Evolutionary conservation across 2,113 vertebrate species (phyloP).

Genomic region (Panthera uncia): DNA sequence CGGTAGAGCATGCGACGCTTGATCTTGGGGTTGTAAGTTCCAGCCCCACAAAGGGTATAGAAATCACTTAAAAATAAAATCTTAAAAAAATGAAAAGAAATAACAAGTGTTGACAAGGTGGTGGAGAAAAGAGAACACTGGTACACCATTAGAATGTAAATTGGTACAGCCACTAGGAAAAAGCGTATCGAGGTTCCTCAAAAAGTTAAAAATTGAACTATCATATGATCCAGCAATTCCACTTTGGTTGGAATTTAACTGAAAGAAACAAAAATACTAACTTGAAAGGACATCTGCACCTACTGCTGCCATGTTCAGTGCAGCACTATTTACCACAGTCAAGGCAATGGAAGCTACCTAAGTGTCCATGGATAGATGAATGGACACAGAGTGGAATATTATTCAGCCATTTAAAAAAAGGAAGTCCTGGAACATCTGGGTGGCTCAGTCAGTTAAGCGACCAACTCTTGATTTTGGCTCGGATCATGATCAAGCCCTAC

Average conservation of each 20-base stretch:
- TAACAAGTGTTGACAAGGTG: neutral
- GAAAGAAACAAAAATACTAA: neutral
- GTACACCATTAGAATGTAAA: neutral
- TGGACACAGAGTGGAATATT: neutral
- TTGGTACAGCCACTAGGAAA: neutral
- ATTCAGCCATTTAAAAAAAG: neutral
- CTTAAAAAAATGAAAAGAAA: neutral
- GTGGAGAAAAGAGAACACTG: neutral
- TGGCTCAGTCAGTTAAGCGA: too few relatives aligned
- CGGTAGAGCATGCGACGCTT: too few relatives aligned
- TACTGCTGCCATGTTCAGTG: neutral
- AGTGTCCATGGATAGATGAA: neutral
- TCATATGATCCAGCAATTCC: neutral
- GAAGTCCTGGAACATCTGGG: neutral
- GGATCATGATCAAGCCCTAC: too few relatives aligned
- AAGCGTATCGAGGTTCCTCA: neutral
- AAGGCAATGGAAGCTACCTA: neutral
- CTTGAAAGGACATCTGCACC: neutral
- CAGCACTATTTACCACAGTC: neutral
- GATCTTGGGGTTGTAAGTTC: too few relatives aligned
- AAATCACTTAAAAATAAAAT: too few relatives aligned
- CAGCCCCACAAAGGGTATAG: too few relatives aligned
- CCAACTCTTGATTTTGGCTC: too few relatives aligned
- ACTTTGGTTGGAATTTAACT: neutral
- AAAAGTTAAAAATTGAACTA: neutral